Evolutionary conservation across 2,113 vertebrate genomes (phyloP).

Genomic region (Dipodomys ordii): DNA sequence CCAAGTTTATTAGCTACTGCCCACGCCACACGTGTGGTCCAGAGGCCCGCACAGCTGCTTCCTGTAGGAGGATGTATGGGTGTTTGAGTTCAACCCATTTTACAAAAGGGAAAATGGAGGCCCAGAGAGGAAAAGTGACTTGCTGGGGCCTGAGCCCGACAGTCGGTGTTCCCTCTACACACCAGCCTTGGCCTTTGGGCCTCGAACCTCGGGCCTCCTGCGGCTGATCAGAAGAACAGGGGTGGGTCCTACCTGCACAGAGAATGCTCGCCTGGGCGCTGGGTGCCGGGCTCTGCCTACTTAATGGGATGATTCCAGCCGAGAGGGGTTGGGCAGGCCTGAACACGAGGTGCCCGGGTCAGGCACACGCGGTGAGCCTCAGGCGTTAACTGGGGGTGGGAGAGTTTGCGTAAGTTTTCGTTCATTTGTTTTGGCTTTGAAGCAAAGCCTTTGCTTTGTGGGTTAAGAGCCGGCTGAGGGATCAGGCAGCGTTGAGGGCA

Average conservation of each 20-base stretch:
- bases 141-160: not conserved
- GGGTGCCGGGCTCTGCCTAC: not conserved
- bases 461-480: not conserved
- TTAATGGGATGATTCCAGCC: not conserved
- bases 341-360: not conserved
- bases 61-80: not conserved
- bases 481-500: not conserved
- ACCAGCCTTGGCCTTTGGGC: not conserved
- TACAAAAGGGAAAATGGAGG: not conserved
- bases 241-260: not conserved
- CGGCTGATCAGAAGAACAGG: not conserved
- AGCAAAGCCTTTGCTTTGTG: not conserved
- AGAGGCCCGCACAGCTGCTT: too few relatives aligned
- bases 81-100: not conserved
- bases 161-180: not conserved
- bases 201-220: not conserved
- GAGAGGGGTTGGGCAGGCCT: not conserved
- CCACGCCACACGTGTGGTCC: fast-evolving
- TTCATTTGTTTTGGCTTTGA: not conserved
- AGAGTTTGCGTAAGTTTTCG: not conserved
- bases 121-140: not conserved
- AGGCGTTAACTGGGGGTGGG: not conserved
- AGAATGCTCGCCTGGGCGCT: fast-evolving
- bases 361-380: not conserved
- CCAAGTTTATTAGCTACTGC: too few relatives aligned